A percentile compares a stretch with the other conserved stretches of the same genome.
phyloP scores from a whole-genome alignment of 2,113 vertebrate species.

The Gopherus flavomarginatus region DNA sequence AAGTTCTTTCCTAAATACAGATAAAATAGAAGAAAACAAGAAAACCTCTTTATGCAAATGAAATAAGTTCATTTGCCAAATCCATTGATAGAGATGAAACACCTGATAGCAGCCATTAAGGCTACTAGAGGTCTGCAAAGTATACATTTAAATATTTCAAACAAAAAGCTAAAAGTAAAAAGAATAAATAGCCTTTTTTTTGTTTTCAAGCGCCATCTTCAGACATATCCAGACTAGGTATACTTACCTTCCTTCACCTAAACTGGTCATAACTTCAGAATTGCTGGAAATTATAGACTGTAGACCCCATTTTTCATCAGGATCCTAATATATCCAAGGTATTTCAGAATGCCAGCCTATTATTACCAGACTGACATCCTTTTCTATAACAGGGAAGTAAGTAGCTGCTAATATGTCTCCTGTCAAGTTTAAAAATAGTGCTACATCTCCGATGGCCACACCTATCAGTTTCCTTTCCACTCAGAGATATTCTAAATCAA shows the following conservation, averaged over 20 bases:
- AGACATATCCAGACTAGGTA: too few species aligned
- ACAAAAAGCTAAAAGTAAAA: neutral
- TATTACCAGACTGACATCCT: slow-evolving; percentile 74
- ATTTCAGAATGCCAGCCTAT: slow-evolving; percentile 70
- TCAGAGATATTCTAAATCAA: slow-evolving; percentile 67
- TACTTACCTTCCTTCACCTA: slow-evolving; percentile 11
- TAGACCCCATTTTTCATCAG: slow-evolving; percentile 49
- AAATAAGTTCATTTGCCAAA: slow-evolving; percentile 13
- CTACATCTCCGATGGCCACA: slow-evolving; percentile 72
- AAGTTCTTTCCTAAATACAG: neutral
- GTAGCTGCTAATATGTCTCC: slow-evolving; percentile 75
- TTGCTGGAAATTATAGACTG: slow-evolving; percentile 3
- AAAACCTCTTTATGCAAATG: slow-evolving; percentile 14
- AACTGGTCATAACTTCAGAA: slow-evolving; percentile 2
- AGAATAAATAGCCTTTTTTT: neutral
- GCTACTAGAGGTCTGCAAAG: slow-evolving; percentile 2
- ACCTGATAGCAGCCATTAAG: slow-evolving; percentile 17
- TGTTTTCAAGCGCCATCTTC: neutral
- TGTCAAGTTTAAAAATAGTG: slow-evolving; percentile 81
- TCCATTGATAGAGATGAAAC: slow-evolving; percentile 35
- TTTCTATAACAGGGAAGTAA: slow-evolving; percentile 76
- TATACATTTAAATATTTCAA: neutral
- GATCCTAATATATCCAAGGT: slow-evolving; percentile 56
- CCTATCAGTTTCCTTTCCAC: slow-evolving; percentile 72
- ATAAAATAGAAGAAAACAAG: neutral